phyloP scores from a whole-genome alignment of 2,113 vertebrate species.

The Poeciliopsis occidentalis region DNA sequence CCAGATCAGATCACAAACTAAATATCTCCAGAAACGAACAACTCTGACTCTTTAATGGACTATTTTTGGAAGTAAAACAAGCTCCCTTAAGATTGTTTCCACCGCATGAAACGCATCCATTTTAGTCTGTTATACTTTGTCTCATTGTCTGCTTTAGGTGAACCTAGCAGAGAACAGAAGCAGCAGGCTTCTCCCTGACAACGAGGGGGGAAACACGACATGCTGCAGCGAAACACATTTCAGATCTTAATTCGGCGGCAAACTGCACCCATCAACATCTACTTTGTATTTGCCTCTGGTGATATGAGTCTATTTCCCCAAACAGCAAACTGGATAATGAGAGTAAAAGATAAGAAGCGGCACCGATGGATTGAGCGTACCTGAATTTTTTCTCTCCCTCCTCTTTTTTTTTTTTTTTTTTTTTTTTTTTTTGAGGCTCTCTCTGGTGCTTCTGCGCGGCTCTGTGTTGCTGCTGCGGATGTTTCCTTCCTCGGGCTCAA shows the following conservation, averaged over 20 bases:
- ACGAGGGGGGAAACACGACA: not conserved
- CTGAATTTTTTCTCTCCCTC: conserved; percentile 12
- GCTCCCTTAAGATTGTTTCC: not conserved
- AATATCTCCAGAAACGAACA: conserved; percentile 8
- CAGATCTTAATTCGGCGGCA: conserved; percentile 27
- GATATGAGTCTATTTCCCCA: conserved; percentile 32
- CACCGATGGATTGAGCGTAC: conserved; percentile 18
- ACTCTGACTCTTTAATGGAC: not conserved
- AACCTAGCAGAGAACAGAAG: conserved; percentile 6
- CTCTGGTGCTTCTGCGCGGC: not conserved
- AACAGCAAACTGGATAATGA: conserved; percentile 48
- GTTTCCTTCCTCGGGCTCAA: conserved; percentile 24
- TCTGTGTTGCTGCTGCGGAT: conserved; percentile 14
- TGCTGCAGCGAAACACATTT: conserved; percentile 15
- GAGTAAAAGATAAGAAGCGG: conserved; percentile 28
- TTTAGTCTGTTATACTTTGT: not conserved
- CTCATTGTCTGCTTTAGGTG: not conserved
- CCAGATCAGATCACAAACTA: not conserved
- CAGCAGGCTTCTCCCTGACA: conserved; percentile 5
- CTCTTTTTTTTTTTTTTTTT: no score
- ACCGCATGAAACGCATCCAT: not conserved
- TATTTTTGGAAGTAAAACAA: not conserved
- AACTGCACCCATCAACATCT: conserved; percentile 44
- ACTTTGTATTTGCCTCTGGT: conserved; percentile 40
- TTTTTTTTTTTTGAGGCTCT: not conserved